Base-by-base conservation (phyloP, 2,113 vertebrate species). In the Haplochromis burtoni region DNA sequence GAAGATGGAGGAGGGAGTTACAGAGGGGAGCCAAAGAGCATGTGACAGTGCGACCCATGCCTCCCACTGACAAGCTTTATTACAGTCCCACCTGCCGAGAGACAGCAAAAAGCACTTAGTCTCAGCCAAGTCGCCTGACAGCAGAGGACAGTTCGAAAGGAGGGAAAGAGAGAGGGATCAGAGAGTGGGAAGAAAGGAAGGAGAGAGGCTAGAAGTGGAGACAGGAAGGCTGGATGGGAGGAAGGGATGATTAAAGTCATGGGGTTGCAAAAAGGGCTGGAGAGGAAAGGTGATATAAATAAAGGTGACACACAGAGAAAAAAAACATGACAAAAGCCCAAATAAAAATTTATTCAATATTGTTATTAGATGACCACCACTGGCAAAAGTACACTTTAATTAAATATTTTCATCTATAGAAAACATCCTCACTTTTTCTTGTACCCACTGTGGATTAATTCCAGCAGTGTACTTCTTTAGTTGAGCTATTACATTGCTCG, bases 81-180 rank as follows among this genome's bases (percentile, higher is more conserved):
- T 95, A 95, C 92, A 92, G 91, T 91, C 92, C 94, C 95, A 94
- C 94, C 95, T 94, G 94, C 91, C 89, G 90, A 38, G 91, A 95
- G 89, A 96, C 96, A 95, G 88, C 88, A 86, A 94, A 96, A 96
- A 93, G 93, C 95, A 96, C 95, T 96, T 96, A 96, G 94, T 89
- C 88, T 91, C 88, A 86, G 93, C 86, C 87, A 83, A 93, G 81
- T 79, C 57, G 66, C 59, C 87, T 92, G 93, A 94, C 88, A 92
- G 87, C 21, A 88, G 84, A 93, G 91, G 86, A 88, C 88, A 86
- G 81, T 86, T 79, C 57, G 45, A 80, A 80, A 49, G 68, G 47
- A 79, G 54, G 24, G 26, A 82, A 85, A 80, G 82, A 91, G 86
- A 61, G 82, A 83, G 61, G 71, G 79, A 81, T 51, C 6, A 35